These are phyloP conservation scores for Trogon surrucura DNA, from an alignment of 2,113 vertebrate species.

Conservation along the genomic window DNA sequence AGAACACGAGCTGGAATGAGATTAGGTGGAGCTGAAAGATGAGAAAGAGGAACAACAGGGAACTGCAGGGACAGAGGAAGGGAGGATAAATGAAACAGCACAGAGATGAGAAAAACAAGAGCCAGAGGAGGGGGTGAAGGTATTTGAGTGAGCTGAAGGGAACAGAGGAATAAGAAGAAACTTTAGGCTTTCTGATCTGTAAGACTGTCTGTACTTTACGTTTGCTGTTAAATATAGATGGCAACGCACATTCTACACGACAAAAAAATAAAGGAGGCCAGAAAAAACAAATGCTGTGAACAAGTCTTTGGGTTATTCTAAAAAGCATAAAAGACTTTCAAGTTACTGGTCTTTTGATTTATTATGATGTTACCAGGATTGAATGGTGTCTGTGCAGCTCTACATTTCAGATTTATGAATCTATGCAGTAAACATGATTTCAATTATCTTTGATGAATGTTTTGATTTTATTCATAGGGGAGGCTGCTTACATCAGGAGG, in stretches of 20 bases:
- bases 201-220: neutral
- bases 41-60: slow-evolving; percentile 46
- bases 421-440: slow-evolving; percentile 44
- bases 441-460: neutral
- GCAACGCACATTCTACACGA: neutral
- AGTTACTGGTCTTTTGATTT: slow-evolving; percentile 46
- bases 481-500: neutral
- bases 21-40: neutral
- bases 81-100: slow-evolving; percentile 32
- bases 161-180: slow-evolving; percentile 35
- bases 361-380: neutral
- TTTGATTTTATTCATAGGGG: slow-evolving; percentile 2
- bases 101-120: slow-evolving; percentile 46
- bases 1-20: neutral
- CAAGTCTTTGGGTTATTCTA: slow-evolving; percentile 31
- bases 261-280: neutral
- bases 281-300: slow-evolving; percentile 2
- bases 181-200: slow-evolving; percentile 7
- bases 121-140: slow-evolving; percentile 7
- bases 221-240: slow-evolving; percentile 57
- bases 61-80: neutral
- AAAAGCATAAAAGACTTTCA: slow-evolving; percentile 36
- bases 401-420: neutral
- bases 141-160: neutral
- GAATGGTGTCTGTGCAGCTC: neutral